Base-by-base conservation (phyloP, 2,113 vertebrate species). In the Cyprinus carpio region DNA sequence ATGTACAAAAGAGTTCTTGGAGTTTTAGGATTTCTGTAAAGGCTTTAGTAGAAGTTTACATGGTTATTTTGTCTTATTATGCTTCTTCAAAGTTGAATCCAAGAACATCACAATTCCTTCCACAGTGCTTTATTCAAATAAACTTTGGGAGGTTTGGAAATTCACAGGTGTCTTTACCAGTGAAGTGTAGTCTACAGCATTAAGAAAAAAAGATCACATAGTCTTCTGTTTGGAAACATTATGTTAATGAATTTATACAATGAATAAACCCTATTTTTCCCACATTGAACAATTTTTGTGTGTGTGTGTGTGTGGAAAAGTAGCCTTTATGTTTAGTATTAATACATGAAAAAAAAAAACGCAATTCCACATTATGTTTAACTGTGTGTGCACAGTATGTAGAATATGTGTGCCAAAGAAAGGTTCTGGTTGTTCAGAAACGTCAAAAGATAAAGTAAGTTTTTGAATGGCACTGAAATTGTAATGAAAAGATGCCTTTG, bases 1-100 rank as follows among this genome's bases (percentile, higher is more conserved):
- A 94, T 99, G 98, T 93, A 95, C 95, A 88, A 99, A 98, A 92
- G 98, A 99, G 93, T 99, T 99, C 95, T 94, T 96, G 89, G 98
- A 99, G 90, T 99, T 99, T 95, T 99, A 98, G 94, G 92, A 92
- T 94, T 93, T 92, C 93, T 93, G 92, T 92, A 93, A 92, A 94
- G 95, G 94, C 94, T 97, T 94, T 92, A 95, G 93, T 93, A 92
- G 93, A 93, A 95, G 95, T 64, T 91, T 94, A 96, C 96, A 94
- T 56, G 16, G 27, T 29, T 75, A 7, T 60, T 87, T 85, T 87
- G 13, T 94, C 97, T 97, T 96, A 95, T 95, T 78, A 46, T 25
- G 10, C 72, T 12, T 95, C 94, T 92, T 93, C 93, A 93, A 95
- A 94, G 94, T 94, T 95, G 96, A 96, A 95, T 96, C 95, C 91